These are phyloP conservation scores for Cossypha dichroa DNA, from an alignment of 2,797 vertebrate genomes.

Conservation along the genomic window DNA sequence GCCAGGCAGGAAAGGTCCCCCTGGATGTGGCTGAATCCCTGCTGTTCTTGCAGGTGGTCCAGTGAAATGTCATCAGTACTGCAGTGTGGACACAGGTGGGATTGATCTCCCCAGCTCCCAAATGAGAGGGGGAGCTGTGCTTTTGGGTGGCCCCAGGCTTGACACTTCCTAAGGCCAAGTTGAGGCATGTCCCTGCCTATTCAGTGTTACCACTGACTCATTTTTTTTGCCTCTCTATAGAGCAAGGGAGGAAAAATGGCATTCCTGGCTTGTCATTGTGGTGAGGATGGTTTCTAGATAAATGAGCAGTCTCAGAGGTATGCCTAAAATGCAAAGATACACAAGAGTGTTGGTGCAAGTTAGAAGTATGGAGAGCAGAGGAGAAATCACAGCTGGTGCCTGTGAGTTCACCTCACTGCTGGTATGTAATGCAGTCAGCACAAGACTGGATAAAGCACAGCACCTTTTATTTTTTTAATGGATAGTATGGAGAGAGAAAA, in stretches of 20 bases:
- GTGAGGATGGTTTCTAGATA: not conserved
- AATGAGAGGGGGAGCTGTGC: not conserved
- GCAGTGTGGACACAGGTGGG: not conserved
- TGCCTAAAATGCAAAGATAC: not conserved
- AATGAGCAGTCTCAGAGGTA: not conserved
- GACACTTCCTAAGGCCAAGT: not conserved
- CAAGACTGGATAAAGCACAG: not conserved
- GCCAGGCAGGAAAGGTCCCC: not conserved
- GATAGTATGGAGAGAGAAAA: too few species aligned
- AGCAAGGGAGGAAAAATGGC: not conserved
- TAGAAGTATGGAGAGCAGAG: not conserved
- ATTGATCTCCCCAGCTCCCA: not conserved
- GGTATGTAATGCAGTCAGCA: not conserved
- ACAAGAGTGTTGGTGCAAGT: not conserved
- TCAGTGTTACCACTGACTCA: not conserved
- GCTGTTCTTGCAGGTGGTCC: not conserved
- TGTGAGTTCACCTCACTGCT: accelerated
- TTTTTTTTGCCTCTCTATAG: not conserved
- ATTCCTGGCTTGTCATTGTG: not conserved
- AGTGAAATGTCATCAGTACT: not conserved
- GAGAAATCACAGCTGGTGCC: not conserved
- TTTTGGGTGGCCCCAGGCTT: not conserved
- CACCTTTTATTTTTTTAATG: not conserved
- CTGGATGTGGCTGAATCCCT: not conserved
- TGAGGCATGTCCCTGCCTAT: not conserved